A percentile compares a stretch with the other conserved stretches of the same genome.
phyloP scores from a whole-genome alignment of 2,888 invertebrate genomes.

The Ophioninae sp. region DNA sequence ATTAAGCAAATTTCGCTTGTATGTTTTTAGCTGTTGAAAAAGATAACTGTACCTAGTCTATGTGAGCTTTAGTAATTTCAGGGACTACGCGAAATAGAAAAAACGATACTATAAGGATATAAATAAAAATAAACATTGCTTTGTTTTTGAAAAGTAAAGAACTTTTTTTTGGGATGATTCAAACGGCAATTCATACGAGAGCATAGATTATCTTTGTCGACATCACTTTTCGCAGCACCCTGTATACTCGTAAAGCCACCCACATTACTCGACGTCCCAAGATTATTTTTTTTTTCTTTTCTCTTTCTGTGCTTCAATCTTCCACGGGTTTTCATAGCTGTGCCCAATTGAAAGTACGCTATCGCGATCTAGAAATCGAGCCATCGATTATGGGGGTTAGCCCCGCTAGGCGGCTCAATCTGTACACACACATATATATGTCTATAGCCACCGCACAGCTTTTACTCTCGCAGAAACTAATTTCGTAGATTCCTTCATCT shows the following conservation, averaged over 20 bases:
- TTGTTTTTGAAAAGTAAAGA: background rate
- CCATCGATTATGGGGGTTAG: slow-evolving; percentile 49
- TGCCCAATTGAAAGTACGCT: slow-evolving; percentile 50
- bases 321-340: slow-evolving; percentile 32
- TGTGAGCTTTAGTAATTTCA: too few relatives aligned
- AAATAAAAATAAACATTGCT: too few relatives aligned
- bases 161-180: background rate
- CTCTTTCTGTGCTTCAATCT: slow-evolving; percentile 25
- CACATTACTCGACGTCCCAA: background rate
- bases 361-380: slow-evolving; percentile 60
- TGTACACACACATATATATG: background rate
- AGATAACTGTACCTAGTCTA: too few relatives aligned
- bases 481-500: slow-evolving; percentile 63
- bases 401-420: slow-evolving; percentile 9
- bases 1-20: too few relatives aligned
- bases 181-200: background rate
- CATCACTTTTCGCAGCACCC: background rate
- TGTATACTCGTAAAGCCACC: background rate
- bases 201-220: background rate
- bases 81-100: too few relatives aligned
- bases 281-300: slow-evolving; percentile 14
- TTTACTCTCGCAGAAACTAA: slow-evolving; percentile 56
- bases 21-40: too few relatives aligned
- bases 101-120: too few relatives aligned
- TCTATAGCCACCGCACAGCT: slow-evolving; percentile 6